These are phyloP conservation scores for Scomberomorus guttatus DNA, from an alignment of 2,797 vertebrate genomes.

Conservation along the genomic window DNA sequence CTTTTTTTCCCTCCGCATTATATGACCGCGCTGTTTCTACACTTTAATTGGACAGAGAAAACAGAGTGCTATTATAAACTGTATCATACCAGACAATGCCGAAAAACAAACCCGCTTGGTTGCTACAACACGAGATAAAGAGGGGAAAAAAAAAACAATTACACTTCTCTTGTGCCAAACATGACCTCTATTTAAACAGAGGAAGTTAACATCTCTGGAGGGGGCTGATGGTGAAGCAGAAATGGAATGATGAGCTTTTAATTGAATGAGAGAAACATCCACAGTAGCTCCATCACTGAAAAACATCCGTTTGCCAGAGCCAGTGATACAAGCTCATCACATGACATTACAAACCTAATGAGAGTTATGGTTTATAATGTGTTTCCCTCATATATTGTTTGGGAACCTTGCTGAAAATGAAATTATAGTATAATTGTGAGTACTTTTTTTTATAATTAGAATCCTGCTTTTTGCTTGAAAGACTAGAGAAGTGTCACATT, in stretches of 20 bases:
- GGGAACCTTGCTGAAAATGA: slow-evolving; percentile 36
- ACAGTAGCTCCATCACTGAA: slow-evolving; percentile 47
- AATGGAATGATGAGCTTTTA: slow-evolving; percentile 74
- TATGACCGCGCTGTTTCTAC: background rate
- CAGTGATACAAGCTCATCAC: slow-evolving; percentile 38
- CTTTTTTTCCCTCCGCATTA: background rate
- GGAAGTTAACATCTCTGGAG: slow-evolving; percentile 70
- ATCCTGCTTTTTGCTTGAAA: background rate
- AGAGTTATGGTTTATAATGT: slow-evolving; percentile 19
- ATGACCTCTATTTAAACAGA: slow-evolving; percentile 56
- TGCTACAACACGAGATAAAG: slow-evolving; percentile 52
- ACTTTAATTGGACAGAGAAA: background rate
- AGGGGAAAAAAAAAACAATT: slow-evolving; percentile 25
- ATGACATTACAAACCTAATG: slow-evolving; percentile 54
- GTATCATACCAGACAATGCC: background rate
- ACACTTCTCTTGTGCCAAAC: slow-evolving; percentile 29
- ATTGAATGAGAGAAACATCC: slow-evolving; percentile 70
- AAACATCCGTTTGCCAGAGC: slow-evolving; percentile 50
- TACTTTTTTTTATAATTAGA: slow-evolving; percentile 20
- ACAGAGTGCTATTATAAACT: background rate
- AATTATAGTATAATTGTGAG: slow-evolving; percentile 18
- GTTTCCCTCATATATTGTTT: slow-evolving; percentile 16
- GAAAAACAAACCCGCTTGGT: slow-evolving; percentile 34
- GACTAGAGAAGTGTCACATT: slow-evolving; percentile 20
- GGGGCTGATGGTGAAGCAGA: slow-evolving; percentile 58